Evolutionary conservation across 2,888 invertebrate species (phyloP), one percentile per base, ranked within the genome.

Genomic region (Halictus ligatus): DNA sequence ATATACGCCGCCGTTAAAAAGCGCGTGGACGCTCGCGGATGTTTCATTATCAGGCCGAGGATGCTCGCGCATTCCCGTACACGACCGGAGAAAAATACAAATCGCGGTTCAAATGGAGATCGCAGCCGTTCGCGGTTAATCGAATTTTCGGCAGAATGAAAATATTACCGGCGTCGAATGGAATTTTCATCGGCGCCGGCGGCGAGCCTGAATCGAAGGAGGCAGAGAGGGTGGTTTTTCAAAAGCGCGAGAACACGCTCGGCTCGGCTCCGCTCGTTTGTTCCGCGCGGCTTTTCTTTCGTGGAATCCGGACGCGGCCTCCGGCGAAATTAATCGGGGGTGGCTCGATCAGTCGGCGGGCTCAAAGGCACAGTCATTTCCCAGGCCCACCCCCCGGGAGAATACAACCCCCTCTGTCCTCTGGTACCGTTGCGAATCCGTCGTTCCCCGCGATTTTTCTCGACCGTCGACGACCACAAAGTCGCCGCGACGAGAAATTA

Each of bases 271-370:
- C 64, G 83, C 84, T 84, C 84, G 85, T 85, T 83, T 85, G 85
- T 83, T 84, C 77, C 25, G 40, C 60, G 71, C 18, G 72, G 50
- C 74, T 78, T 67, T 83, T 77, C 82, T 89, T 88, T 86, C 81
- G 83, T 75, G 82, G 82, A 82, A 80, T 84, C 76, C 46, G 75
- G 71, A 67, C 29, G 18, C 76, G 54, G 79, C 89, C 84, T 21
- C 35, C 75, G 88, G 89, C 88, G 80, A 88, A 89, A 89, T 89
- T 89, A 89, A 89, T 89, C 89, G 89, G 81, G 81, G 85, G 83
- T 48, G 43, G 83, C 78, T 78, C 78, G 84, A 84, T 84, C 75
- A 67, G 80, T 72, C 80, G 71, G 81, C 81, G 80, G 76, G 64
- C 77, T 58, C 60, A 89, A 89, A 88, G 88, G 71, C 71, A 75